These are phyloP conservation scores for Drosophila infuscata DNA, from an alignment of 2,888 invertebrate genomes.

Conservation along the genomic window DNA sequence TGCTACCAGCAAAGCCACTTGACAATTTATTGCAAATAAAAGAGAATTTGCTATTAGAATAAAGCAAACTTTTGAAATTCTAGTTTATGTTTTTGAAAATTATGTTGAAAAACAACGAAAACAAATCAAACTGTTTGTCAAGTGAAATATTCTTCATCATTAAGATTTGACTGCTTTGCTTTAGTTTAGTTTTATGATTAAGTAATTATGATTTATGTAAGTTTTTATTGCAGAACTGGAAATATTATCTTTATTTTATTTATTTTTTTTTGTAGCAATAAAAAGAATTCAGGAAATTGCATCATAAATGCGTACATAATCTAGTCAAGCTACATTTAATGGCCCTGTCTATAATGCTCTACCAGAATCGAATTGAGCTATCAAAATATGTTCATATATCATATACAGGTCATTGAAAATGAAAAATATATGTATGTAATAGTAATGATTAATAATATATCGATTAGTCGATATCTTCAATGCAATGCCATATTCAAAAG, in stretches of 20 bases:
- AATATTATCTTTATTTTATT: too few species aligned
- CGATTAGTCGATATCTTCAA: background rate
- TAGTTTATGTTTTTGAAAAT: too few species aligned
- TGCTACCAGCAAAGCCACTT: background rate
- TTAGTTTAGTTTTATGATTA: background rate
- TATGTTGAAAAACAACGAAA: background rate
- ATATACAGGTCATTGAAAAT: too few species aligned
- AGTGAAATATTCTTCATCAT: background rate
- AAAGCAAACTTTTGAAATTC: too few species aligned
- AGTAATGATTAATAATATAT: too few species aligned
- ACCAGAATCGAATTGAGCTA: background rate
- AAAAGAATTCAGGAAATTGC: conserved; percentile 13
- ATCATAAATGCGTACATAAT: conserved; percentile 20
- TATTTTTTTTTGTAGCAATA: background rate
- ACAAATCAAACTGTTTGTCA: background rate
- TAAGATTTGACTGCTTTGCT: background rate
- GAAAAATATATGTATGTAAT: too few species aligned
- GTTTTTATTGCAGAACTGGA: conserved; percentile 1
- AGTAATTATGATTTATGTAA: background rate
- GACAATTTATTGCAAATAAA: background rate
- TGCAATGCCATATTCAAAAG: background rate
- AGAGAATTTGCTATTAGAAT: too few species aligned
- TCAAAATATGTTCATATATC: background rate
- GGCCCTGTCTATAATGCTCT: background rate
- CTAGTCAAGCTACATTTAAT: background rate